Conservation (phyloP, 2,888 invertebrate genomes). For the Tubiluchus corallicola region DNA sequence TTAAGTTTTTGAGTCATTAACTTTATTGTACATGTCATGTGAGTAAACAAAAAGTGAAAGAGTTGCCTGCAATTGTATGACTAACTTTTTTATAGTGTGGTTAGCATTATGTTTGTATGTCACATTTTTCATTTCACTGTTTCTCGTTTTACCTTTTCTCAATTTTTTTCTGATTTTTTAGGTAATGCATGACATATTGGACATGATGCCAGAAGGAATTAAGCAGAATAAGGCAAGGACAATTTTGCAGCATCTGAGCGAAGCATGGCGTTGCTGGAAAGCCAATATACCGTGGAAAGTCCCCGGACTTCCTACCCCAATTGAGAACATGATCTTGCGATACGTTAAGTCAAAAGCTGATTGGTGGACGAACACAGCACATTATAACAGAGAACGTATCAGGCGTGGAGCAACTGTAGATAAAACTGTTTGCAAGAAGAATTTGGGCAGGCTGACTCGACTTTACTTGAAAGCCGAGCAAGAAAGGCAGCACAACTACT, state of each 20-base stretch:
- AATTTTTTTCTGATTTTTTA: slow-evolving; percentile 12
- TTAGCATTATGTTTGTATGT: neutral
- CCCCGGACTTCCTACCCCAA: slow-evolving; percentile 92
- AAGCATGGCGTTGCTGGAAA: slow-evolving; percentile 99
- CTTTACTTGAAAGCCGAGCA: slow-evolving; percentile 93
- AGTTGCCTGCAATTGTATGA: neutral
- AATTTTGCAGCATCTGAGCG: slow-evolving; percentile 92
- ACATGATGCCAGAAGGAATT: slow-evolving; percentile 99
- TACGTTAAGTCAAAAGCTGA: slow-evolving; percentile 99
- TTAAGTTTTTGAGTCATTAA: neutral
- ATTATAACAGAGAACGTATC: slow-evolving; percentile 96
- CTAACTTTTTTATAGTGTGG: neutral
- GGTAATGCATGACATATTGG: slow-evolving; percentile 80
- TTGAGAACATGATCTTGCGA: slow-evolving; percentile 98
- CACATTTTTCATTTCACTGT: neutral
- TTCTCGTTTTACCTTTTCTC: neutral
- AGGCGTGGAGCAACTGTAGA: slow-evolving; percentile 98
- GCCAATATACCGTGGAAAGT: slow-evolving; percentile 99
- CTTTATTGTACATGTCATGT: slow-evolving; percentile 1
- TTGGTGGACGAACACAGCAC: slow-evolving; percentile 99
- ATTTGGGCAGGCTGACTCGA: slow-evolving; percentile 88
- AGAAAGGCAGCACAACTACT: slow-evolving; percentile 94
- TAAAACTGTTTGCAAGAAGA: slow-evolving; percentile 99
- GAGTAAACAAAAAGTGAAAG: slow-evolving; percentile 4
- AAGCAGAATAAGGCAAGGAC: slow-evolving; percentile 99